Conservation (phyloP, 2,888 invertebrate genomes). For the Cantharis nigra region DNA sequence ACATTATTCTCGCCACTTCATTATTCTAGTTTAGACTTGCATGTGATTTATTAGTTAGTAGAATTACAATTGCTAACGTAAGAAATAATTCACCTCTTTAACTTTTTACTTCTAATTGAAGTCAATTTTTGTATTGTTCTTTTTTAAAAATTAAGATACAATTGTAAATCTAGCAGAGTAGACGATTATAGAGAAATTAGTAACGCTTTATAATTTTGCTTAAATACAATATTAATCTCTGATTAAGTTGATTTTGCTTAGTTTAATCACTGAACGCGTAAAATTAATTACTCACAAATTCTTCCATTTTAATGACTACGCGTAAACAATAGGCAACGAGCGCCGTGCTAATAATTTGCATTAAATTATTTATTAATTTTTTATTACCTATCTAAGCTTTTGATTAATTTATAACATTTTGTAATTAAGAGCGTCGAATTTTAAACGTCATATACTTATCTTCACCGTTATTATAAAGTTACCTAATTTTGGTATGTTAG, state of each 20-base stretch:
- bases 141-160: background rate
- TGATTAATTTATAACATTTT: background rate
- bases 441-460: background rate
- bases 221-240: background rate
- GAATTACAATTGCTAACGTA: conserved; percentile 24
- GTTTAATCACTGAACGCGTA: background rate
- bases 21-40: conserved; percentile 32
- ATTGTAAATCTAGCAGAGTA: background rate
- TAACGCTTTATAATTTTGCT: background rate
- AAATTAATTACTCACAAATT: background rate
- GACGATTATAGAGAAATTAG: background rate
- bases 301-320: background rate
- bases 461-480: background rate
- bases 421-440: background rate
- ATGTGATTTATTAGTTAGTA: conserved; percentile 33
- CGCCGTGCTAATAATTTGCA: background rate
- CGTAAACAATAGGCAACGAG: background rate
- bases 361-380: background rate
- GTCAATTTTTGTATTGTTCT: background rate
- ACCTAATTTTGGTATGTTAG: background rate
- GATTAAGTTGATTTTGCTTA: background rate
- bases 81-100: conserved; percentile 6
- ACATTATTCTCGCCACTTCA: conserved; percentile 34
- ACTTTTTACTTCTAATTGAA: background rate
- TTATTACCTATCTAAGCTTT: background rate